Conservation (phyloP, 2,797 vertebrate genomes). For the Pyrrhura leucotis region DNA sequence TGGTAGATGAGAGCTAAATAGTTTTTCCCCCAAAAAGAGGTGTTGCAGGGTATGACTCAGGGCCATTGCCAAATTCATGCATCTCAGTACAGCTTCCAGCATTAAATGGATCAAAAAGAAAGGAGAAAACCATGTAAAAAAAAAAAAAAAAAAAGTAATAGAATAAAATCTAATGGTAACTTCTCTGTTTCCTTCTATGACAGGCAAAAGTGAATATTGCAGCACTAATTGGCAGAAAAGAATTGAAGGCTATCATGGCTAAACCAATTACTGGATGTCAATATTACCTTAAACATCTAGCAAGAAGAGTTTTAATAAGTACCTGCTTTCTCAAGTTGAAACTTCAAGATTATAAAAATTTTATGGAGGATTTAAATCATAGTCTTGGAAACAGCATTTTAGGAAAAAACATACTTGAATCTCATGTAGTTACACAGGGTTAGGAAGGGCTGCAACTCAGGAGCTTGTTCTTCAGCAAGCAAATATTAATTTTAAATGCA, state of each 20-base stretch:
- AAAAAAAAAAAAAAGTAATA: neutral
- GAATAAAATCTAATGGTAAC: neutral
- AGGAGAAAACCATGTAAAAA: neutral
- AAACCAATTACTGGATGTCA: constrained; percentile 35
- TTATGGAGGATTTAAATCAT: neutral
- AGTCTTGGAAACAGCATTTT: neutral
- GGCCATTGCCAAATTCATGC: neutral
- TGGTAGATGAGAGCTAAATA: neutral
- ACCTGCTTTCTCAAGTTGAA: neutral
- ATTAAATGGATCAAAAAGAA: neutral
- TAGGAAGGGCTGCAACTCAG: neutral
- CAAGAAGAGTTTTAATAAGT: constrained; percentile 3
- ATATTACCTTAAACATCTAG: neutral
- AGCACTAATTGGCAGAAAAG: neutral
- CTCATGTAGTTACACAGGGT: neutral
- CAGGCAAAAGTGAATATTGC: neutral
- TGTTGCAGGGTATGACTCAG: neutral
- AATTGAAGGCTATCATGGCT: constrained; percentile 27
- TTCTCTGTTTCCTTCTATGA: neutral
- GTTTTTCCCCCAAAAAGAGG: neutral
- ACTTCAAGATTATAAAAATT: neutral
- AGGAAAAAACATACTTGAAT: neutral
- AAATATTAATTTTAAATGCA: neutral
- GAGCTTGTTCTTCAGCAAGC: neutral
- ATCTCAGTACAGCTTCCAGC: neutral